Percentiles rank a stretch among this genome's conserved stretches.
phyloP scores from a whole-genome alignment of 2,888 invertebrate species.

The Metalampra italica region DNA sequence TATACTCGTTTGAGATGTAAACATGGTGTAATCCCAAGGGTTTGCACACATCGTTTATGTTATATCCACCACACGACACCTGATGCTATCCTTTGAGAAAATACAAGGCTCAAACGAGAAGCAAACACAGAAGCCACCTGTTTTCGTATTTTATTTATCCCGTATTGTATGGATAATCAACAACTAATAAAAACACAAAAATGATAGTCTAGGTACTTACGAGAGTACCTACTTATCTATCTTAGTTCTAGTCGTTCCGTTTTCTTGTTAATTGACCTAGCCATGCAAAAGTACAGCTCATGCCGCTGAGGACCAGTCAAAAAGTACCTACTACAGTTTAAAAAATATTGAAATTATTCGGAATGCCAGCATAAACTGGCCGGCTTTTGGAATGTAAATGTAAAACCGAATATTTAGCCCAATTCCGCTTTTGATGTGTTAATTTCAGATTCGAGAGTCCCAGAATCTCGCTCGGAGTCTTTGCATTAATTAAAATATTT shows the following conservation, averaged over 20 bases:
- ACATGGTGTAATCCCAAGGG: no score
- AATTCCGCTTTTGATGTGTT: conserved; percentile 67
- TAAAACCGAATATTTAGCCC: conserved; percentile 54
- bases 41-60: no score
- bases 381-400: conserved; percentile 71
- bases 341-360: no score
- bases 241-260: no score
- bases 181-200: background rate
- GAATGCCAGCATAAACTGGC: background rate
- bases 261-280: no score
- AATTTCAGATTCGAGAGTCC: conserved; percentile 53
- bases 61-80: background rate
- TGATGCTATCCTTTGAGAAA: conserved; percentile 8
- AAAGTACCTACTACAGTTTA: no score
- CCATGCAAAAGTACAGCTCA: no score
- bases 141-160: background rate
- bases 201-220: no score
- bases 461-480: conserved; percentile 46
- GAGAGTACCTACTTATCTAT: no score
- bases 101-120: conserved; percentile 7
- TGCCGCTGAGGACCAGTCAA: no score
- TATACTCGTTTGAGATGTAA: no score
- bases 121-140: conserved; percentile 6
- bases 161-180: background rate
- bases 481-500: conserved; percentile 49